These are phyloP conservation scores for Mamestra configurata DNA, from an alignment of 1,140 invertebrate genomes.

Conservation along the genomic window DNA sequence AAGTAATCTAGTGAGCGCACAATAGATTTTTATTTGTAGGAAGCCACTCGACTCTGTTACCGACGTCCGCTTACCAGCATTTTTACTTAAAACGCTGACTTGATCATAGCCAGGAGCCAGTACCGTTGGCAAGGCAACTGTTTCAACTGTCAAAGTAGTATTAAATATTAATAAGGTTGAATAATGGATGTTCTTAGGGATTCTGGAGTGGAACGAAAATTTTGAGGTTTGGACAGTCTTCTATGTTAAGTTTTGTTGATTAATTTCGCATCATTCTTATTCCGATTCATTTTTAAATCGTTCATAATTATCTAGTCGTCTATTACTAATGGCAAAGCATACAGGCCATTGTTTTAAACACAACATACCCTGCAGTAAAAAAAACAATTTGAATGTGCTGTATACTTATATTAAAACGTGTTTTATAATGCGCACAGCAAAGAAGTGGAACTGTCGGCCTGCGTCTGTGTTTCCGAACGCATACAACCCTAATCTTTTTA, in stretches of 20 bases:
- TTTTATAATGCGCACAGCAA: too few species aligned
- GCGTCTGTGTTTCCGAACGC: too few species aligned
- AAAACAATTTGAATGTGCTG: too few species aligned
- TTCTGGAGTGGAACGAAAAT: neutral
- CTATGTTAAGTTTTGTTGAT: neutral
- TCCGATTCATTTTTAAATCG: too few species aligned
- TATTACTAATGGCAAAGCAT: too few species aligned
- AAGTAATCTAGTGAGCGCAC: slow-evolving; percentile 58
- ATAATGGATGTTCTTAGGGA: slow-evolving; percentile 4
- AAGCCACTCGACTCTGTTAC: slow-evolving; percentile 66
- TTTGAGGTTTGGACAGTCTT: neutral
- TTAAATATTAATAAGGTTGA: slow-evolving; percentile 10
- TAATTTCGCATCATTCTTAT: neutral
- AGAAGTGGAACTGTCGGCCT: too few species aligned
- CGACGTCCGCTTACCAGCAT: slow-evolving; percentile 64
- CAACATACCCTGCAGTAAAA: too few species aligned
- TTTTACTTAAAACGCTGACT: slow-evolving; percentile 68
- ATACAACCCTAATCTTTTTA: too few species aligned
- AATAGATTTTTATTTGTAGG: slow-evolving; percentile 79
- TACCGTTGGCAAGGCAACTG: slow-evolving; percentile 33
- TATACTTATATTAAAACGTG: too few species aligned
- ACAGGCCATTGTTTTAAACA: too few species aligned
- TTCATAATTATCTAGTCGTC: too few species aligned
- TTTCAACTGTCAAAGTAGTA: slow-evolving; percentile 19
- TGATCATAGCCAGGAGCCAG: slow-evolving; percentile 32